Evolutionary conservation across 2,797 vertebrate genomes (phyloP).

Genomic region (Potorous gilbertii): DNA sequence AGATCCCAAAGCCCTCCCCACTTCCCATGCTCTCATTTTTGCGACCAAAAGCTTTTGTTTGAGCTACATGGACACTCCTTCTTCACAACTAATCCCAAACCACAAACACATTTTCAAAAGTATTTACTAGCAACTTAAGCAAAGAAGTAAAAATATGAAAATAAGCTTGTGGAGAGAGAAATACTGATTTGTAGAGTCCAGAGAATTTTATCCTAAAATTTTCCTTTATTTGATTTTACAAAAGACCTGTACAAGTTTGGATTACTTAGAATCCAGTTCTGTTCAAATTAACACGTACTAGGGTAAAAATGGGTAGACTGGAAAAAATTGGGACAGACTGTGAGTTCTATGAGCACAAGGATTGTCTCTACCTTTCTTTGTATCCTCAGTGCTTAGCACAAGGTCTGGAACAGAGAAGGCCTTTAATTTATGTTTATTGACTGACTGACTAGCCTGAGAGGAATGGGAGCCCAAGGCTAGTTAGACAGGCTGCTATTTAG

Average conservation of each 20-base stretch:
- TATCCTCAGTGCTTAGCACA: neutral
- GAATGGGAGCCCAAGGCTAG: neutral
- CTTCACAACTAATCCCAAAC: neutral
- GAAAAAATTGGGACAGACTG: constrained; percentile 49
- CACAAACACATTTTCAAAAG: neutral
- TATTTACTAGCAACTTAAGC: neutral
- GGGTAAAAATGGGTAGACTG: constrained; percentile 33
- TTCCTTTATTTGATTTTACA: neutral
- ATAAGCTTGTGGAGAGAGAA: neutral
- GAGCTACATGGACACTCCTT: neutral
- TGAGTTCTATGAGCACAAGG: constrained; percentile 4
- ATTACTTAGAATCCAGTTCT: neutral
- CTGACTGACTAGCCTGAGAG: neutral
- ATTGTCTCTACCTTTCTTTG: neutral
- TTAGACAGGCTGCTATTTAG: neutral
- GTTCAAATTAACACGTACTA: constrained; percentile 13
- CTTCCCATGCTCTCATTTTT: neutral
- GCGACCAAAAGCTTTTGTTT: neutral
- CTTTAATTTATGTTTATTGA: neutral
- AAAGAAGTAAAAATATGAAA: neutral
- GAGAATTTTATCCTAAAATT: neutral
- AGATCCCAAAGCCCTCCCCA: neutral
- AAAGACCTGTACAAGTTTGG: neutral
- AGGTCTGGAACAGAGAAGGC: neutral
- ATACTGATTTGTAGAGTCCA: neutral